Conservation (phyloP, 2,888 invertebrate species). For the Conistra vaccinii region DNA sequence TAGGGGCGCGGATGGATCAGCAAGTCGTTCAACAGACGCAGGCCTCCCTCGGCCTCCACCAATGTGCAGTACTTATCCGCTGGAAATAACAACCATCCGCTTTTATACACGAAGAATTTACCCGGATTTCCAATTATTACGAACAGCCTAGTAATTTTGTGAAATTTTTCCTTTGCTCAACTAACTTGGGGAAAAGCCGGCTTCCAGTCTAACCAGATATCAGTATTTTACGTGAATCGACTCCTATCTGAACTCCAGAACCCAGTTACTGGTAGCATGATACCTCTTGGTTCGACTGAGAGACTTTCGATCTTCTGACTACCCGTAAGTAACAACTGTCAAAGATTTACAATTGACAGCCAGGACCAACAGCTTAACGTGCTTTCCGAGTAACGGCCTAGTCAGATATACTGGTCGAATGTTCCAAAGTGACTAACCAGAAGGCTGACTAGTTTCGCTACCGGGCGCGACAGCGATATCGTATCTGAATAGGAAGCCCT, state of each 20-base stretch:
- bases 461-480: too few relatives aligned
- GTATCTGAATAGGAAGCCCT: too few relatives aligned
- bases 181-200: neutral
- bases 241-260: neutral
- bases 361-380: neutral
- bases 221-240: neutral
- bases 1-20: constrained; percentile 92
- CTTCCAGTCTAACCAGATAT: neutral
- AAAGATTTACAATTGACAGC: neutral
- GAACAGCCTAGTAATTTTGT: neutral
- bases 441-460: too few relatives aligned
- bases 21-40: constrained; percentile 93
- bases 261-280: neutral
- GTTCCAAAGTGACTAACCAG: too few relatives aligned
- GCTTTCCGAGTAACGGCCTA: neutral
- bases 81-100: constrained; percentile 81
- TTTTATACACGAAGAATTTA: neutral
- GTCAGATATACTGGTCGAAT: too few relatives aligned
- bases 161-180: neutral
- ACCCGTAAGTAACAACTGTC: neutral
- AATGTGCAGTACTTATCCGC: constrained; percentile 98
- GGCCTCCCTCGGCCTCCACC: constrained; percentile 96
- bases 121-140: neutral
- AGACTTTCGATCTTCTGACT: neutral
- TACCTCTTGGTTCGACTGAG: neutral